Conservation (phyloP, 2,113 vertebrate species). For the Syngnathoides biaculeatus region DNA sequence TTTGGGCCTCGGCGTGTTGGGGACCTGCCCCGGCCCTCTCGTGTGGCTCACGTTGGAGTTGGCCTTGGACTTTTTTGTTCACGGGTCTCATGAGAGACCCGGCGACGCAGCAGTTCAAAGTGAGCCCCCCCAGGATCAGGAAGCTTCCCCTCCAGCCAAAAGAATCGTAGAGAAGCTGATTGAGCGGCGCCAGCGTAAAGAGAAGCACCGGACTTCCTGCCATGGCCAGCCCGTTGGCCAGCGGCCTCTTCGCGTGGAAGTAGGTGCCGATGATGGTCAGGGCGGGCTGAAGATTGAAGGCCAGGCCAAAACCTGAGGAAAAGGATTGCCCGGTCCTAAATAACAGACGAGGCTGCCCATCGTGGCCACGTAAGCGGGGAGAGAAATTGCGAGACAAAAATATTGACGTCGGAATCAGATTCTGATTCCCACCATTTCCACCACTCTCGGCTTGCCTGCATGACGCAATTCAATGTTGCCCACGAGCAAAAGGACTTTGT, state of each 20-base stretch:
- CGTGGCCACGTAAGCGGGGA: neutral
- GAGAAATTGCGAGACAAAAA: no score
- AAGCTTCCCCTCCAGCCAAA: conserved; percentile 84
- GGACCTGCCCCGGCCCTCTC: conserved; percentile 23
- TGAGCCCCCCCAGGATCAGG: conserved; percentile 74
- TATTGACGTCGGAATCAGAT: no score
- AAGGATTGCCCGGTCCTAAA: no score
- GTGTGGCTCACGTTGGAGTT: conserved; percentile 12
- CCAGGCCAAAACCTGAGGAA: conserved; percentile 76
- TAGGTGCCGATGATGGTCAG: conserved; percentile 82
- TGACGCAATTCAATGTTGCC: neutral
- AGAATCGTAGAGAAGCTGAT: conserved; percentile 78
- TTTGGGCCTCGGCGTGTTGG: no score
- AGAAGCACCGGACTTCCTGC: conserved; percentile 77
- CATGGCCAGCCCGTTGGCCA: conserved; percentile 79
- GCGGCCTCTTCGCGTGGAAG: conserved; percentile 76
- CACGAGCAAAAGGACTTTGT: neutral
- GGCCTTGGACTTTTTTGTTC: conserved; percentile 13
- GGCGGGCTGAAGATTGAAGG: conserved; percentile 81
- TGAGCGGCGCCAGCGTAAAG: conserved; percentile 77
- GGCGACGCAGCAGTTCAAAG: conserved; percentile 78
- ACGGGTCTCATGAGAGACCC: conserved; percentile 80
- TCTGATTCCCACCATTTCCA: neutral
- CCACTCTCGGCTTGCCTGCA: neutral
- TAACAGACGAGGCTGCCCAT: neutral